Evolutionary conservation across 2,888 invertebrate genomes (phyloP), one percentile per base, ranked within the genome.

Genomic region (Pyrrhia umbra): DNA sequence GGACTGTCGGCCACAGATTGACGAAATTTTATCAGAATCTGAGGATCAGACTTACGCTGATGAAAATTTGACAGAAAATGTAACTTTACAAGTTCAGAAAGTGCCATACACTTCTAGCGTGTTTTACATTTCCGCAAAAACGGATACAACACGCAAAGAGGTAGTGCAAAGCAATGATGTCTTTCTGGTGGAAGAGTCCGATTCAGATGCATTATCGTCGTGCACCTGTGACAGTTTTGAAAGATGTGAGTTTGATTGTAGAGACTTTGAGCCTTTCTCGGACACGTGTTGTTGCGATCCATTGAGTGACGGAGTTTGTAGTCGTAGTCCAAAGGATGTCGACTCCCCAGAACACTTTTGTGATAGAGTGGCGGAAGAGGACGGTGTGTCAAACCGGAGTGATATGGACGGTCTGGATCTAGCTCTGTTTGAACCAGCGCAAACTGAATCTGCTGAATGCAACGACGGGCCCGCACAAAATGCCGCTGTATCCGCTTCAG

Each of bases 331-430:
- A 15, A 94, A 95, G 72, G 90, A 93, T 80, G 94, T 94, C 30
- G 95, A 95, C 58, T 95, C 95, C 40, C 94, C 94, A 20, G 95
- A 95, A 83, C 83, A 93, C 81, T 92, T 94, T 82, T 89, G 92
- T 84, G 91, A 92, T 58, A 84, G 87, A 73, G 85, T 82, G 59
- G 89, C 86, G 30, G 93, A 95, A 34, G 94, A 92, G 50, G 95
- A 95, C 76, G 90, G 90, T 50, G 88, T 89, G 21, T 93, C 95
- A 52, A 89, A 94, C 46, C 88, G 95, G 30, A 95, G 95, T 87
- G 96, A 96, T 88, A 96, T 96, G 96, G 96, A 96, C 77, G 96
- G 96, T 70, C 92, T 96, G 77, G 96, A 96, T 90, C 92, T 96
- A 84, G 94, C 96, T 69, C 90, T 96, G 77, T 96, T 96, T 87